phyloP scores from a whole-genome alignment of 2,113 vertebrate species.

The Xiphias gladius region DNA sequence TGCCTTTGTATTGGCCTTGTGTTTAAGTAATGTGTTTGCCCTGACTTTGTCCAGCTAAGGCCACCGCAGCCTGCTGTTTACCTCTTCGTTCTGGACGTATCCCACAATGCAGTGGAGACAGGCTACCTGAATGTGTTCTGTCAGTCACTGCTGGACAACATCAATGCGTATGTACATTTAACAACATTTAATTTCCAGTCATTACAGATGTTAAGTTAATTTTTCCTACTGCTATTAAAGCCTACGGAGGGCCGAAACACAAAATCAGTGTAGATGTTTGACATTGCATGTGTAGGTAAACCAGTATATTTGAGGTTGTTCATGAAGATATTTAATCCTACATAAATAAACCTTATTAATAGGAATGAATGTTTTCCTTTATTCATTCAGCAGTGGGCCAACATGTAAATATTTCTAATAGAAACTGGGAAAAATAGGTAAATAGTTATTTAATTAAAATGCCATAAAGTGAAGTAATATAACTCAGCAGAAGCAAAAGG shows the following conservation, averaged over 20 bases:
- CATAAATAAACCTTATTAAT: neutral
- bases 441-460: neutral
- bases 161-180: slow-evolving; percentile 94
- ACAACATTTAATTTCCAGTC: neutral
- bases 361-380: neutral
- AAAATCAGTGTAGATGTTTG: neutral
- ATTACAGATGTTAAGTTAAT: neutral
- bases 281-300: neutral
- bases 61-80: slow-evolving; percentile 97
- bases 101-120: slow-evolving; percentile 96
- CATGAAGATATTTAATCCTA: neutral
- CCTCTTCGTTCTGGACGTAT: slow-evolving; percentile 96
- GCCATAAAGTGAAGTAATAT: neutral
- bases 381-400: too few species aligned
- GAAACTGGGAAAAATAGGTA: neutral
- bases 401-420: neutral
- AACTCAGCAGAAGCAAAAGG: neutral
- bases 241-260: neutral
- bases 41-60: slow-evolving; percentile 85
- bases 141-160: slow-evolving; percentile 94
- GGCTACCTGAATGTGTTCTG: slow-evolving; percentile 95
- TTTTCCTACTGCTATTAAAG: neutral
- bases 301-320: neutral
- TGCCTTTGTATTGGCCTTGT: neutral
- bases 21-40: neutral